Base-by-base conservation (phyloP, 2,113 vertebrate genomes). In the Myotis yumanensis region DNA sequence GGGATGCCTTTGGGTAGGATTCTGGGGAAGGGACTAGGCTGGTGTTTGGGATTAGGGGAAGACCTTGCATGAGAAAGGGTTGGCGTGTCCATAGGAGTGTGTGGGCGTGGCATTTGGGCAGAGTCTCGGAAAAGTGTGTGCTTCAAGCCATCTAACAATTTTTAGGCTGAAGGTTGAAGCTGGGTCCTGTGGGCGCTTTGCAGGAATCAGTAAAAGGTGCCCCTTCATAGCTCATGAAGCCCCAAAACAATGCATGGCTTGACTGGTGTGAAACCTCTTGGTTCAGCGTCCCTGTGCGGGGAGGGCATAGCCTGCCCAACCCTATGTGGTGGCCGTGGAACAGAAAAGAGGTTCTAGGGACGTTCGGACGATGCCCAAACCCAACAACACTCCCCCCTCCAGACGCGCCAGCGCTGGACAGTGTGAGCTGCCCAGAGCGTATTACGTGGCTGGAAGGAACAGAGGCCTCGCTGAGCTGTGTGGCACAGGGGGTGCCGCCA, bases 391-490 rank as follows among this genome's bases (percentile, higher is more conserved):
- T 40, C 37, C 2, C 8, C 32, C 28, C 59, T 77, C 0, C 80
- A 98, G 98, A 96, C 3, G 15, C 18, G 0, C 98, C 97, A 9
- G 46, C 73, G 0, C 85, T 98, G 96, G 97, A 98, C 15, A 86
- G 69, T 0, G 4, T 80, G 62, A 87, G 95, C 79, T 98, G 98
- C 89, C 97, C 98, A 0, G 43, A 88, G 30, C 86, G 28, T 1
- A 62, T 96, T 68, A 98, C 95, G 3, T 98, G 98, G 98, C 92
- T 96, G 12, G 97, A 97, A 84, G 98, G 97, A 25, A 91, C 89
- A 22, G 95, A 97, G 4, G 96, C 87, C 11, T 79, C 85, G 0
- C 95, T 98, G 80, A 77, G 20, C 11, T 98, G 98, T 46, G 35
- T 30, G 79, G 98, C 98, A 0, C 37, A 35, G 0, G 98, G 98